Evolutionary conservation across 2,113 vertebrate genomes (phyloP).

Genomic region (Osmerus eperlanus): DNA sequence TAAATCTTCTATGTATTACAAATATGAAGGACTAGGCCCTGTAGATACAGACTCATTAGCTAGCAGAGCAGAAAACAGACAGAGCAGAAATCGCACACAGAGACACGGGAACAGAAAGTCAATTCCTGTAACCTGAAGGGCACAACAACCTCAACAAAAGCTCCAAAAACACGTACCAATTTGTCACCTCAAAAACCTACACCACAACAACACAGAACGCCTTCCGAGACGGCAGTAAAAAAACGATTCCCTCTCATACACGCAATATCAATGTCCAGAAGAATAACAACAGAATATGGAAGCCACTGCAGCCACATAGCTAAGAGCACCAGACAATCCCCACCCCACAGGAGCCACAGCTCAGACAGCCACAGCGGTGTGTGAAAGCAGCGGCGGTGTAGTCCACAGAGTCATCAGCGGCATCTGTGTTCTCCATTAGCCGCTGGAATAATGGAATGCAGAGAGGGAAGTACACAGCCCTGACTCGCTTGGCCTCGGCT

Average conservation of each 20-base stretch:
- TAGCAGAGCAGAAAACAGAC: constrained; percentile 13
- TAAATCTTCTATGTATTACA: constrained; percentile 13
- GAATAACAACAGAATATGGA: too few relatives aligned
- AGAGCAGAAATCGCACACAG: background rate
- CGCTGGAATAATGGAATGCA: constrained; percentile 60
- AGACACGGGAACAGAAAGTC: constrained; percentile 1
- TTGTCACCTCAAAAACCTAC: background rate
- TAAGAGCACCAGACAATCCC: too few relatives aligned
- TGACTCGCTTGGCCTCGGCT: constrained; percentile 64
- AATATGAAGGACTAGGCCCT: constrained; percentile 21
- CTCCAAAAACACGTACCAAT: background rate
- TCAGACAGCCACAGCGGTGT: too few relatives aligned
- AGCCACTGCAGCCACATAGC: too few relatives aligned
- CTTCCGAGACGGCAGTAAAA: too few relatives aligned
- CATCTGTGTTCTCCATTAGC: background rate
- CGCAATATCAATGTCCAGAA: background rate
- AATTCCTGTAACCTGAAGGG: background rate
- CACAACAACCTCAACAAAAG: background rate
- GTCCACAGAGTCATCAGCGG: too few relatives aligned
- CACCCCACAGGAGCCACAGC: too few relatives aligned
- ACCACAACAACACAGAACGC: too few relatives aligned
- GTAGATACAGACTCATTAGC: constrained; percentile 2
- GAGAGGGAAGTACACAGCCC: constrained; percentile 47
- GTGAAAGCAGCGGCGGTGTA: too few relatives aligned
- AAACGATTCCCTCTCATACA: too few relatives aligned